Conservation (phyloP, 2,888 invertebrate genomes). For the Pristionchus mayeri region DNA sequence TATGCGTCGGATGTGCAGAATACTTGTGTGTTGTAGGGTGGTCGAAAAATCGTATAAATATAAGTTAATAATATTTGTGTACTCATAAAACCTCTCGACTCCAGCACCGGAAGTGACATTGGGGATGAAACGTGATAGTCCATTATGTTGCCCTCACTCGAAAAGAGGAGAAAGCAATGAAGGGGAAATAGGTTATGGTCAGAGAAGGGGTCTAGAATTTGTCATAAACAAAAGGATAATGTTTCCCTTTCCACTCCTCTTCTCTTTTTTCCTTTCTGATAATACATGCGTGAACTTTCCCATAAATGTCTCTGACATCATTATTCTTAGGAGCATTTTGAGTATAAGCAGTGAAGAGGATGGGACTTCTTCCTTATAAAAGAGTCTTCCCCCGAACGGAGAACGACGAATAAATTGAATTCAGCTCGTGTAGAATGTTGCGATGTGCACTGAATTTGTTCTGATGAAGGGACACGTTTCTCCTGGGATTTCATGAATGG, state of each 20-base stretch:
- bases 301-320: no score
- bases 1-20: not conserved
- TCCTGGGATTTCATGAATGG: not conserved
- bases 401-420: not conserved
- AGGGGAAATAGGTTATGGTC: no score
- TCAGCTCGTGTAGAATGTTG: no score
- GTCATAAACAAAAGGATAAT: not conserved
- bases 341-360: no score
- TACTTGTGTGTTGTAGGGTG: not conserved
- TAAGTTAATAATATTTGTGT: no score
- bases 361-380: no score
- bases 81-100: no score
- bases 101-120: not conserved
- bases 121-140: not conserved
- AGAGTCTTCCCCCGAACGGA: not conserved
- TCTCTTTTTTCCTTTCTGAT: not conserved
- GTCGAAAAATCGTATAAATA: not conserved
- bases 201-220: not conserved
- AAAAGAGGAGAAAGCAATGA: not conserved
- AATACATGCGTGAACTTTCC: constrained; percentile 1
- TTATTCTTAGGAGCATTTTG: not conserved
- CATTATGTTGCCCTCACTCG: not conserved
- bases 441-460: no score
- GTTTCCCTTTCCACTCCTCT: not conserved
- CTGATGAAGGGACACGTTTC: not conserved